phyloP scores from a whole-genome alignment of 2,797 vertebrate genomes.

The Sciurus vulgaris region DNA sequence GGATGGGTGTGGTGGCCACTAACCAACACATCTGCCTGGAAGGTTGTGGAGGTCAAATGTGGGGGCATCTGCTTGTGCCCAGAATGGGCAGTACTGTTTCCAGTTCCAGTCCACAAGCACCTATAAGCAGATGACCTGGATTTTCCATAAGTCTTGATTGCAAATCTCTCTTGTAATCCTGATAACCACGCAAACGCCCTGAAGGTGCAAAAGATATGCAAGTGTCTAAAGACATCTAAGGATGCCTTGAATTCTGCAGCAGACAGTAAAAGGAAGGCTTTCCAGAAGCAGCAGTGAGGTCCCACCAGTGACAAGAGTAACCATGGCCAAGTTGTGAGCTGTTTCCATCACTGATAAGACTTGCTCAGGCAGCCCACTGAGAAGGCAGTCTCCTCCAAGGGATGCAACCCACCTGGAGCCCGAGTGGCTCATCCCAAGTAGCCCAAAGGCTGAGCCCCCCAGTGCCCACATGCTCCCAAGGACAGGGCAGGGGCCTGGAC shows the following conservation, averaged over 20 bases:
- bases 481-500: neutral
- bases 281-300: neutral
- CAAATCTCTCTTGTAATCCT: neutral
- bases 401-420: neutral
- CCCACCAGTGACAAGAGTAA: rapidly evolving
- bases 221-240: neutral
- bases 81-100: too few species aligned
- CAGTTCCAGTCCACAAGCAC: neutral
- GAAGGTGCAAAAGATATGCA: neutral
- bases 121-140: neutral
- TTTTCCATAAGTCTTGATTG: neutral
- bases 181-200: neutral
- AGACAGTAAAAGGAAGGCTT: neutral
- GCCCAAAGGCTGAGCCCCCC: neutral
- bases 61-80: rapidly evolving
- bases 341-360: rapidly evolving
- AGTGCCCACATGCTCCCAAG: rapidly evolving
- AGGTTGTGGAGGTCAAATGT: rapidly evolving
- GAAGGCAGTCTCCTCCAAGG: neutral
- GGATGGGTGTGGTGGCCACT: neutral
- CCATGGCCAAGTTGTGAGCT: rapidly evolving
- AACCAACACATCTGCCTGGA: rapidly evolving
- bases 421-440: too few species aligned
- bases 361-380: neutral
- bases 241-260: neutral